phyloP scores from a whole-genome alignment of 2,113 vertebrate species.

The human (Homo sapiens) region DNA sequence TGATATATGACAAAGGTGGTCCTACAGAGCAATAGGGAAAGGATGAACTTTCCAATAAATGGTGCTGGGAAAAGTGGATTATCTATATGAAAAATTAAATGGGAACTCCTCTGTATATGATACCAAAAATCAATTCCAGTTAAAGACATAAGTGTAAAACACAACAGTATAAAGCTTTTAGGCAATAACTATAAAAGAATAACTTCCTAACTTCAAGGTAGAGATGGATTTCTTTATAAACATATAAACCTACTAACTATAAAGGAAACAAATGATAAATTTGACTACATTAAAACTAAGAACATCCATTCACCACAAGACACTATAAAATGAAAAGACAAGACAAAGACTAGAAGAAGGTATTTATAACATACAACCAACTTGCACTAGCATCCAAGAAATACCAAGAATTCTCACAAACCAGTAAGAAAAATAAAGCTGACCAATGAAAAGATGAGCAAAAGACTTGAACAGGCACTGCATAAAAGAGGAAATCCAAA shows the following conservation, averaged over 20 bases:
- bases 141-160: constrained; percentile 21
- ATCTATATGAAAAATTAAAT: not conserved
- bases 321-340: not conserved
- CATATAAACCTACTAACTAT: not conserved
- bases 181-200: not conserved
- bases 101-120: not conserved
- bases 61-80: not conserved
- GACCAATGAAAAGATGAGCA: not conserved
- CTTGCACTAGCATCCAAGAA: not conserved
- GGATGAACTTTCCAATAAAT: not conserved
- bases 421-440: not conserved
- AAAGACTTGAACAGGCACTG: not conserved
- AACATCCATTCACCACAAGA: not conserved
- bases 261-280: not conserved
- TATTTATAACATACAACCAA: not conserved
- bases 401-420: constrained; percentile 2
- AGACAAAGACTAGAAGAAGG: not conserved
- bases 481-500: not conserved
- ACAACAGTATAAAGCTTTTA: not conserved
- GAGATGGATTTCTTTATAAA: constrained; percentile 31
- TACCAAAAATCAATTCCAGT: not conserved
- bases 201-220: constrained; percentile 7
- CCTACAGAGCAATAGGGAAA: not conserved
- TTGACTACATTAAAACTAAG: not conserved
- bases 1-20: not conserved